phyloP scores from a whole-genome alignment of 2,888 invertebrate genomes.

The Neuroscelio doddi region DNA sequence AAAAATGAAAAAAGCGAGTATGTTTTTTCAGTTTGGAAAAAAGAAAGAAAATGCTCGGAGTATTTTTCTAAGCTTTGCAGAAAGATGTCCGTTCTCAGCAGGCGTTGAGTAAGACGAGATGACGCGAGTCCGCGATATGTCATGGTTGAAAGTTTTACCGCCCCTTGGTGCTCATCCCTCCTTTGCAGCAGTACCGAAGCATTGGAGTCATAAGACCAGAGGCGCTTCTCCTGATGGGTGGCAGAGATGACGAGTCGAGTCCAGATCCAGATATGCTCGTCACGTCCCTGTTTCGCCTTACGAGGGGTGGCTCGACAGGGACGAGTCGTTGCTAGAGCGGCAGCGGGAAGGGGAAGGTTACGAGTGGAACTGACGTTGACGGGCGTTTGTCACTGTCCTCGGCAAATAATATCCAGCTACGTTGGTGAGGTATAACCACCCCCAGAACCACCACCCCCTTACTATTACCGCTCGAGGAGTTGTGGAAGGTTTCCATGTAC shows the following conservation, averaged over 20 bases:
- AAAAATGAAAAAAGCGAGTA: too few relatives aligned
- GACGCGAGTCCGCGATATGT: constrained; percentile 59
- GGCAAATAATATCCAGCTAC: constrained; percentile 68
- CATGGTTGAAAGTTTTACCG: constrained; percentile 45
- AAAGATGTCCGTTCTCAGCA: constrained; percentile 50
- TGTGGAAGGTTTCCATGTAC: constrained; percentile 14
- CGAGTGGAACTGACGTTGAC: constrained; percentile 69
- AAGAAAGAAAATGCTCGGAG: constrained; percentile 1
- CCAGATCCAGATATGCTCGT: constrained; percentile 69
- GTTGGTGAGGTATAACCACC: constrained; percentile 52
- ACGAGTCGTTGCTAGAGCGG: constrained; percentile 26
- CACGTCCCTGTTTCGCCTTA: constrained; percentile 65
- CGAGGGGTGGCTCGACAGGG: constrained; percentile 52
- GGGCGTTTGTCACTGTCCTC: constrained; percentile 71
- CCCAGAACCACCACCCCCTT: constrained; percentile 19
- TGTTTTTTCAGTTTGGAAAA: too few relatives aligned
- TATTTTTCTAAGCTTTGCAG: constrained; percentile 23
- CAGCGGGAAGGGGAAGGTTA: constrained; percentile 47
- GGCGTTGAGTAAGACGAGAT: constrained; percentile 56
- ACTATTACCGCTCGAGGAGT: neutral
- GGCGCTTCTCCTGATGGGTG: constrained; percentile 58
- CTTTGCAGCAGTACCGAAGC: constrained; percentile 18
- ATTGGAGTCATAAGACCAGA: constrained; percentile 52
- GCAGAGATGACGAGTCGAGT: constrained; percentile 66
- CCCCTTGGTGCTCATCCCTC: constrained; percentile 21